These are phyloP conservation scores for Pristionchus mayeri DNA, from an alignment of 2,888 invertebrate species.

Conservation along the genomic window DNA sequence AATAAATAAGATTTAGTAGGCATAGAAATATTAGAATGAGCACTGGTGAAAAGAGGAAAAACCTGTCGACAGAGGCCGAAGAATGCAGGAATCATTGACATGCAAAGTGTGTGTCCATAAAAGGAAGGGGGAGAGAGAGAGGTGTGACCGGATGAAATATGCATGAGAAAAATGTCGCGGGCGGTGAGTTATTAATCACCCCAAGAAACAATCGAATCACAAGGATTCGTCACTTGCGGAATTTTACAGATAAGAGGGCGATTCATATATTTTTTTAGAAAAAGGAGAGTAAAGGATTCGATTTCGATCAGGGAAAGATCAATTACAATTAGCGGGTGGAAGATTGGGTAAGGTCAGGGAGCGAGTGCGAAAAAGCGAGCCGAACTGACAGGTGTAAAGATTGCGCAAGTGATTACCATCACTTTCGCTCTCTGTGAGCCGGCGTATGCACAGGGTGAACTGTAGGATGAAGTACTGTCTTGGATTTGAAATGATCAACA, in stretches of 20 bases:
- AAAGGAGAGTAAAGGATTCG: too few species aligned
- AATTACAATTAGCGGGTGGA: background rate
- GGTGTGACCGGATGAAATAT: constrained; percentile 35
- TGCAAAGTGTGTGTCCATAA: constrained; percentile 1
- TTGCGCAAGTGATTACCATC: constrained; percentile 6
- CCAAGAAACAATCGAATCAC: background rate
- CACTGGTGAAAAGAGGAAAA: too few species aligned
- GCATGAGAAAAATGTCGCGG: background rate
- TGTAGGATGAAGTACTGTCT: too few species aligned
- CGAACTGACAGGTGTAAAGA: background rate
- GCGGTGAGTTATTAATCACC: constrained; percentile 5
- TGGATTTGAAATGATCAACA: too few species aligned
- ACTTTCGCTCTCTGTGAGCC: background rate
- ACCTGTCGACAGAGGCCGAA: too few species aligned
- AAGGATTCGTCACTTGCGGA: background rate
- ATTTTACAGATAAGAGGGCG: background rate
- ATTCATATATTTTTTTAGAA: too few species aligned
- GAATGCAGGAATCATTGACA: background rate
- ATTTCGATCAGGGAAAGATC: background rate
- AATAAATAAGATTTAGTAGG: too few species aligned
- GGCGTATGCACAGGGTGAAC: background rate
- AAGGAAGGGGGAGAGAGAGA: background rate
- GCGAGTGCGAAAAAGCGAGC: background rate
- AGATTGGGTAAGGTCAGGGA: background rate
- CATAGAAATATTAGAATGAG: too few species aligned